These are phyloP conservation scores for Aleiodes leptofemur DNA, from an alignment of 2,888 invertebrate genomes.

Conservation along the genomic window DNA sequence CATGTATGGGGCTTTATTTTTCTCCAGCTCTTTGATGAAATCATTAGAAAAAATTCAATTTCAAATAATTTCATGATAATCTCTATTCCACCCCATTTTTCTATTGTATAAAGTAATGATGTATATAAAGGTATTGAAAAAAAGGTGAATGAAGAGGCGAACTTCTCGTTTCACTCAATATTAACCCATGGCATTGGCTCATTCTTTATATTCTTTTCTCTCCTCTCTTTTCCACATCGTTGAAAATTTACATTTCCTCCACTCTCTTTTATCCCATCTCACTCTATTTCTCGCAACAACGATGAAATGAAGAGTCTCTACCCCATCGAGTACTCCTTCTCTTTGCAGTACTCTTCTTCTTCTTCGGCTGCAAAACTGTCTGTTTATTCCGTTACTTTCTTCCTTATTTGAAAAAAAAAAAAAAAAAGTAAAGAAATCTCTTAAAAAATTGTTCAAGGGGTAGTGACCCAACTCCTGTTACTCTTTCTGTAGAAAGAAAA, in stretches of 20 bases:
- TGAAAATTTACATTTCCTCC: conserved; percentile 75
- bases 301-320: conserved; percentile 27
- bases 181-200: conserved; percentile 64
- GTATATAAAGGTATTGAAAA: conserved; percentile 42
- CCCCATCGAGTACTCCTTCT: conserved; percentile 30
- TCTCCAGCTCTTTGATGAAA: too few species aligned
- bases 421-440: conserved; percentile 20
- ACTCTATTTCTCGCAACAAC: conserved; percentile 21
- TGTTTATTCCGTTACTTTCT: conserved; percentile 72
- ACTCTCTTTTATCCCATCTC: conserved; percentile 32
- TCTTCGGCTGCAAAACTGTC: conserved; percentile 67
- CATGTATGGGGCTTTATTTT: too few species aligned
- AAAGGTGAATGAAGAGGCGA: conserved; percentile 52
- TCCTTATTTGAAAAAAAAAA: conserved; percentile 12
- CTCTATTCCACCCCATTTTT: too few species aligned
- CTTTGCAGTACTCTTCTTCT: conserved; percentile 48
- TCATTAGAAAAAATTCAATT: too few species aligned
- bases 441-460: conserved; percentile 28
- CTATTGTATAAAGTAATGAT: conserved; percentile 43
- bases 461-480: conserved; percentile 27
- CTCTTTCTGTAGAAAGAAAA: conserved; percentile 21
- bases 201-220: conserved; percentile 74
- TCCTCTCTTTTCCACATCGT: conserved; percentile 72
- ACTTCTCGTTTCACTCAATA: conserved; percentile 67
- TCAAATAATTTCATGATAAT: too few species aligned